These are phyloP conservation scores for Mirounga angustirostris DNA, from an alignment of 2,113 vertebrate genomes.

Conservation along the genomic window DNA sequence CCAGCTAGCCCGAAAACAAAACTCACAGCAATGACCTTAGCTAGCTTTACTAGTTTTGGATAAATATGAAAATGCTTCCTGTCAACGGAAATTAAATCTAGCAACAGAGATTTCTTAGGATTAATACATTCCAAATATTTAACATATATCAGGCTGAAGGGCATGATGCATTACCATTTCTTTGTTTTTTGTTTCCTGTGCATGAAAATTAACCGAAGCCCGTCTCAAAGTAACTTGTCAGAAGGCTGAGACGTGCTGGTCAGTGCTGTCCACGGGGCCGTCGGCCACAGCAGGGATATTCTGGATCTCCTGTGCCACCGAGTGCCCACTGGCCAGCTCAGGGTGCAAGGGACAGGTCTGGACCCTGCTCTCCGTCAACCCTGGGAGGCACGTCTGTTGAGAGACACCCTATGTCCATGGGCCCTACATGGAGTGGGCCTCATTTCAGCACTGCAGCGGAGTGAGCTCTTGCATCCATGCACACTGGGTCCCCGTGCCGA, in stretches of 20 bases:
- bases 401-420: not conserved
- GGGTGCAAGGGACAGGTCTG: not conserved
- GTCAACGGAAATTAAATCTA: conserved; percentile 81
- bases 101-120: conserved; percentile 50
- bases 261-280: not conserved
- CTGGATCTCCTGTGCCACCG: not conserved
- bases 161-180: conserved; percentile 58
- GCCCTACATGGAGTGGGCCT: rapidly evolving
- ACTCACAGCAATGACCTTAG: conserved; percentile 51
- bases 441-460: not conserved
- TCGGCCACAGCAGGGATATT: rapidly evolving
- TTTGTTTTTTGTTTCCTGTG: conserved; percentile 69
- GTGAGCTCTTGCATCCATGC: not conserved
- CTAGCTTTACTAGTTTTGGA: conserved; percentile 69
- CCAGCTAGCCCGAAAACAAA: conserved; percentile 4
- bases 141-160: conserved; percentile 67
- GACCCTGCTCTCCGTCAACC: not conserved
- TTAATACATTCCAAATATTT: conserved; percentile 78
- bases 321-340: not conserved
- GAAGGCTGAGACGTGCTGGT: not conserved
- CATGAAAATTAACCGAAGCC: not conserved
- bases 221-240: not conserved
- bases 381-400: not conserved
- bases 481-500: rapidly evolving
- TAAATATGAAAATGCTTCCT: conserved; percentile 79